Conservation (phyloP, 1,140 invertebrate genomes). For the Ips typographus region DNA sequence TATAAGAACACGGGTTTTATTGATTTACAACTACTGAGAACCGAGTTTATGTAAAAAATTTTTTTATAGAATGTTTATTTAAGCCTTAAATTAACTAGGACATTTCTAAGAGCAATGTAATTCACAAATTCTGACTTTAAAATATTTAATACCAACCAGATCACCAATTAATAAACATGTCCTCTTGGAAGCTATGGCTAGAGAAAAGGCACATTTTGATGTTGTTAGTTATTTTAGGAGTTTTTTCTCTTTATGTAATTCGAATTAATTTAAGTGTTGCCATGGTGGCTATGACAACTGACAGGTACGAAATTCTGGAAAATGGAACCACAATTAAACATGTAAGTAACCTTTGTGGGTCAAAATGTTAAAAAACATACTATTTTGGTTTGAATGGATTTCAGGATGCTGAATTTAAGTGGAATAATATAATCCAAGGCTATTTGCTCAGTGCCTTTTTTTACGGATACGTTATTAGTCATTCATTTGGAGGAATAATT, state of each 20-base stretch:
- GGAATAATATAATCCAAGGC: background rate
- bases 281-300: background rate
- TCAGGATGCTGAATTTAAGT: background rate
- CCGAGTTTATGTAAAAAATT: too few species aligned
- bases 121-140: too few species aligned
- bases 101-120: too few species aligned
- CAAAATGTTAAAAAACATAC: too few species aligned
- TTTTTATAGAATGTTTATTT: too few species aligned
- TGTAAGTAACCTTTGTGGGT: background rate
- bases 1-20: too few species aligned
- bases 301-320: background rate
- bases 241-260: background rate
- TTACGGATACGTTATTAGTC: background rate
- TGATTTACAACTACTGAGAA: too few species aligned
- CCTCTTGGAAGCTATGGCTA: background rate
- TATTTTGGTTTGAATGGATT: background rate
- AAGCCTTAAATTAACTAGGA: too few species aligned
- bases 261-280: background rate
- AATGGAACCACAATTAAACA: background rate
- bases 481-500: background rate
- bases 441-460: background rate
- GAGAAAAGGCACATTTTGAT: background rate
- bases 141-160: too few species aligned
- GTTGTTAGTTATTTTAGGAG: background rate
- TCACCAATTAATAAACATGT: too few species aligned